A percentile compares a stretch with the other conserved stretches of the same genome.
Evolutionary conservation across 2,888 invertebrate species (phyloP).

Genomic region (Ophion ellenae): DNA sequence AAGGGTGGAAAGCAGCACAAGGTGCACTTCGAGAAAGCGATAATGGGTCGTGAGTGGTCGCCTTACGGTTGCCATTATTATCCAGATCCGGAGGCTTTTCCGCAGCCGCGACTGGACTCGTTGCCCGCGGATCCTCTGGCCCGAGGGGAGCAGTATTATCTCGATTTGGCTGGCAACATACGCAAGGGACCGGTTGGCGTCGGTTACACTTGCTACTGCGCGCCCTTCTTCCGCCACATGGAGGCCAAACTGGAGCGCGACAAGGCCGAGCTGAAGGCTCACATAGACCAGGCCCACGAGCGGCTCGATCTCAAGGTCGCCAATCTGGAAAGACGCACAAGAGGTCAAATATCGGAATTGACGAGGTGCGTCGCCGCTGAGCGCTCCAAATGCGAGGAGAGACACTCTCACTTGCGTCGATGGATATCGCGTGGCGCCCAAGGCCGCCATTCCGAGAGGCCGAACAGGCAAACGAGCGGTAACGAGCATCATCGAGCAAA

Average conservation of each 20-base stretch:
- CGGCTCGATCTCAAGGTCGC: constrained; percentile 92
- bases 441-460: constrained; percentile 86
- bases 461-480: constrained; percentile 84
- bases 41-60: constrained; percentile 87
- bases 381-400: constrained; percentile 86
- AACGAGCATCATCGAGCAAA: constrained; percentile 84
- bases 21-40: constrained; percentile 85
- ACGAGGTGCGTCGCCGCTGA: constrained; percentile 88
- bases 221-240: constrained; percentile 94
- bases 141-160: constrained; percentile 96
- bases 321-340: constrained; percentile 90
- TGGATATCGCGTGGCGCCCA: constrained; percentile 88
- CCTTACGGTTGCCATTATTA: constrained; percentile 97
- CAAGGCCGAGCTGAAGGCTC: constrained; percentile 91
- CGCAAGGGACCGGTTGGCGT: constrained; percentile 97
- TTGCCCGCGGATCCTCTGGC: constrained; percentile 93
- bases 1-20: constrained; percentile 84
- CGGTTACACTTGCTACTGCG: constrained; percentile 96
- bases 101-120: constrained; percentile 93
- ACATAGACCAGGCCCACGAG: constrained; percentile 92
- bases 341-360: constrained; percentile 89
- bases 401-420: constrained; percentile 89
- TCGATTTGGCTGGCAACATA: constrained; percentile 97
- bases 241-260: constrained; percentile 93
- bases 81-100: constrained; percentile 93